A percentile compares a stretch with the other conserved stretches of the same genome.
Conservation (phyloP, 2,888 invertebrate genomes). For the Machimus rusticus region DNA sequence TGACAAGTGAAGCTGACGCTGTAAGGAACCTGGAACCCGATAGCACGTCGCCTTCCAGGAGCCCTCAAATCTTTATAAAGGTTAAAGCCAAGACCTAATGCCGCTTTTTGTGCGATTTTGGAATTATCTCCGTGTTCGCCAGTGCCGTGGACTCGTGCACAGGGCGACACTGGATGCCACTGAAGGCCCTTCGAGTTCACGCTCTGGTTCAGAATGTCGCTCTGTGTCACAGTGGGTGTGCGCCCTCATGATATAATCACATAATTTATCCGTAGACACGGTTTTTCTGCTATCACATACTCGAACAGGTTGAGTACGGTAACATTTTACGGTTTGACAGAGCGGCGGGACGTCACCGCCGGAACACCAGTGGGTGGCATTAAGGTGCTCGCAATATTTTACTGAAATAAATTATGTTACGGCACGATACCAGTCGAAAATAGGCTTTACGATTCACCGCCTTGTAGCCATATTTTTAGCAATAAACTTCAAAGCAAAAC, state of each 20-base stretch:
- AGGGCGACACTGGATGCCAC: neutral
- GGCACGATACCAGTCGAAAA: constrained; percentile 7
- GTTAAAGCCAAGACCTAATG: constrained; percentile 38
- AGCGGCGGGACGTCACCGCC: neutral
- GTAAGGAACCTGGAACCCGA: constrained; percentile 18
- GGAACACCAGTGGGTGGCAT: constrained; percentile 18
- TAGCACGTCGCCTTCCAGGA: constrained; percentile 20
- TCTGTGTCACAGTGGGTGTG: constrained; percentile 46
- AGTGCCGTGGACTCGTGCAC: constrained; percentile 5
- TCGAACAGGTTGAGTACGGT: constrained; percentile 30
- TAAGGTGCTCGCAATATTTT: constrained; percentile 31
- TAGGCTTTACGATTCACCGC: neutral
- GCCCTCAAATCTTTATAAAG: constrained; percentile 34
- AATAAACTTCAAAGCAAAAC: neutral
- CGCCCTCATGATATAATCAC: constrained; percentile 46
- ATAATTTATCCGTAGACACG: constrained; percentile 45
- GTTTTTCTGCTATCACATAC: constrained; percentile 43
- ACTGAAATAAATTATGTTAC: constrained; percentile 25
- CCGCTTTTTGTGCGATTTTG: constrained; percentile 39
- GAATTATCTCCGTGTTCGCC: constrained; percentile 37
- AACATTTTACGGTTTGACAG: constrained; percentile 44
- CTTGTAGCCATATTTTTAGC: neutral
- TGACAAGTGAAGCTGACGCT: constrained; percentile 34
- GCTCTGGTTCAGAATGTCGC: constrained; percentile 46
- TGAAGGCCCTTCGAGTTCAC: constrained; percentile 38